Conservation (phyloP, 2,797 vertebrate genomes). For the Aulostomus chinensis region DNA sequence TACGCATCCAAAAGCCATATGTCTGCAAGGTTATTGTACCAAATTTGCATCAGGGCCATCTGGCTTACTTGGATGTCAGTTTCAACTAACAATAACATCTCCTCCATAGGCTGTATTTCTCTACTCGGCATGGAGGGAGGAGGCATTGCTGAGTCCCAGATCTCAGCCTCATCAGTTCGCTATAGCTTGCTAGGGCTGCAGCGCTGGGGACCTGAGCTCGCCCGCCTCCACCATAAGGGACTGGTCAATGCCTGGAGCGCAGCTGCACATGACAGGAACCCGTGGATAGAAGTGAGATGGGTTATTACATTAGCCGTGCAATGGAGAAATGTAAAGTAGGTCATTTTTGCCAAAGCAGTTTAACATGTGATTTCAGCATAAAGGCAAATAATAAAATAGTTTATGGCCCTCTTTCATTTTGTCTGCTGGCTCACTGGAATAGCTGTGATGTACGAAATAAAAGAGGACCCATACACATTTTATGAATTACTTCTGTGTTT, state of each 20-base stretch:
- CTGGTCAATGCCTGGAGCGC: conserved; percentile 97
- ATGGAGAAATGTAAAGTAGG: no score
- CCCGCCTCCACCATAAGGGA: conserved; percentile 89
- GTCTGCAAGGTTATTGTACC: background rate
- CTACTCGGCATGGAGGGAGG: conserved; percentile 92
- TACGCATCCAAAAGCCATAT: no score
- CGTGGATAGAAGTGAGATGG: conserved; percentile 91
- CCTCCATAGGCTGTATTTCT: conserved; percentile 81
- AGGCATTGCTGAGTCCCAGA: conserved; percentile 87
- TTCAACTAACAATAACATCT: background rate
- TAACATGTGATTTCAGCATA: no score
- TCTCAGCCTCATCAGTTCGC: conserved; percentile 88
- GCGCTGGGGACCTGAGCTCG: conserved; percentile 92
- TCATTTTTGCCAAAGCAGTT: no score
- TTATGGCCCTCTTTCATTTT: no score
- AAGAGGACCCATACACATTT: no score
- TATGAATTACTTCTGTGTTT: no score
- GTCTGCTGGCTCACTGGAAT: no score
- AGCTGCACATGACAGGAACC: conserved; percentile 88
- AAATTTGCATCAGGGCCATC: background rate
- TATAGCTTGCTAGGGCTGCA: conserved; percentile 90
- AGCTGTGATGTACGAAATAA: no score
- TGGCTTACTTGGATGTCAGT: background rate
- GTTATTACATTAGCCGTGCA: background rate
- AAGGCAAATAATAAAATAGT: no score